Evolutionary conservation across 2,888 invertebrate species (phyloP).

Genomic region (Melitaea athalia): DNA sequence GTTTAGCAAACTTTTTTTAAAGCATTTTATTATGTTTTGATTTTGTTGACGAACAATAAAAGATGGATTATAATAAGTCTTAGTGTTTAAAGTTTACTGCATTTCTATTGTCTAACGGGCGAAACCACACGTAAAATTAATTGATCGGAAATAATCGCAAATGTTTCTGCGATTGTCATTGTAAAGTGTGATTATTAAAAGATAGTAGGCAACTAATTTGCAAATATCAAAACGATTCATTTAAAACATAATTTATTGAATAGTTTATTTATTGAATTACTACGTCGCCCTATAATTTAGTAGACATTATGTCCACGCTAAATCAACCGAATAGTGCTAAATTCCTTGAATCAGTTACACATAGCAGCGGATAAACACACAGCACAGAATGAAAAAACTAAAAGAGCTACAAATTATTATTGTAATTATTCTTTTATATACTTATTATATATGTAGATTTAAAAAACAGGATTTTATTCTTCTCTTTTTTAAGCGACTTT

Average conservation of each 20-base stretch:
- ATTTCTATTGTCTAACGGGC: too few species aligned
- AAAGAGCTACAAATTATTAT: not conserved
- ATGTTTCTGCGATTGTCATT: not conserved
- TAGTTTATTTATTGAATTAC: not conserved
- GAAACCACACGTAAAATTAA: too few species aligned
- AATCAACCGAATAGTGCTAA: slow-evolving; percentile 1
- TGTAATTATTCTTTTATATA: too few species aligned
- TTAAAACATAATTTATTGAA: not conserved
- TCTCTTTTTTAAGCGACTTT: too few species aligned
- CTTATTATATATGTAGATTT: too few species aligned
- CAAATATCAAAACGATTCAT: not conserved
- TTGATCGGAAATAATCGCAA: too few species aligned
- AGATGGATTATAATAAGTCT: too few species aligned
- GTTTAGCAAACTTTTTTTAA: not conserved
- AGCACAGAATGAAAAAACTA: not conserved
- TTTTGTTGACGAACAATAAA: too few species aligned
- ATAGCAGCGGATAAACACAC: not conserved
- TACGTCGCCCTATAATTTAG: slow-evolving; percentile 4
- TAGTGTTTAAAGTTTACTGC: too few species aligned
- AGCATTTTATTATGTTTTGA: not conserved
- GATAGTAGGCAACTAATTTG: not conserved
- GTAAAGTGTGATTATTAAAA: not conserved
- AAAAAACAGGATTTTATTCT: too few species aligned
- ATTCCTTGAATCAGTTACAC: slow-evolving; percentile 2
- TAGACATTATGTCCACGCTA: not conserved